Percentiles rank a stretch among this genome's conserved stretches.
Conservation (phyloP, 2,888 invertebrate species). For the Parelbella ahira region DNA sequence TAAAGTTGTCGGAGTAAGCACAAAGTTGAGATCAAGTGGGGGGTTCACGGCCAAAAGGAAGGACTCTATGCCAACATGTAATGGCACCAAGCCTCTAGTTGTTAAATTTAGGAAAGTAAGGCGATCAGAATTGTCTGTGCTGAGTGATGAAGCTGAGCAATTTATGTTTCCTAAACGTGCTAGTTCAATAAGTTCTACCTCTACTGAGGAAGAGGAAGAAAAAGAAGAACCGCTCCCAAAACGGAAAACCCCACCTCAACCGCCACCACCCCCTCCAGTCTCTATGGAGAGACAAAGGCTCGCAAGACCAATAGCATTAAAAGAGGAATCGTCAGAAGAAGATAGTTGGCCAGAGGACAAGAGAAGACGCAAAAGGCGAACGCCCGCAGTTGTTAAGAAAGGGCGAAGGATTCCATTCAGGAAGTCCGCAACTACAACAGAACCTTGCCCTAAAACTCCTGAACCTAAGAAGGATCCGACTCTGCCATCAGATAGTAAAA, state of each 20-base stretch:
- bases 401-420: conserved; percentile 36
- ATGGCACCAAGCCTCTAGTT: conserved; percentile 80
- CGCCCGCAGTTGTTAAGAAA: conserved; percentile 42
- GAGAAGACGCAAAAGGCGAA: conserved; percentile 49
- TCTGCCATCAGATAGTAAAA: conserved; percentile 34
- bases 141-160: conserved; percentile 92
- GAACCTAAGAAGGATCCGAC: conserved; percentile 25
- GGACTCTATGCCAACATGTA: conserved; percentile 74
- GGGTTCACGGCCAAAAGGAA: conserved; percentile 55
- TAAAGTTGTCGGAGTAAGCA: conserved; percentile 86
- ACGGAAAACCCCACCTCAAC: conserved; percentile 56
- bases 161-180: conserved; percentile 90
- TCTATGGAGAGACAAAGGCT: conserved; percentile 52
- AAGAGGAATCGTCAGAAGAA: conserved; percentile 72
- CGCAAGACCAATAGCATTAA: conserved; percentile 63
- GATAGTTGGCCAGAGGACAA: conserved; percentile 66
- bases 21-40: conserved; percentile 83
- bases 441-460: conserved; percentile 26
- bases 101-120: conserved; percentile 88
- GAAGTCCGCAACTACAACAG: conserved; percentile 26
- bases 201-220: conserved; percentile 79
- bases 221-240: conserved; percentile 48
- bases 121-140: conserved; percentile 85
- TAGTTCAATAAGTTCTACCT: conserved; percentile 76
- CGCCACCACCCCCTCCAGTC: conserved; percentile 48